These are phyloP conservation scores for Bombus consobrinus DNA, from an alignment of 1,140 invertebrate genomes.

Conservation along the genomic window DNA sequence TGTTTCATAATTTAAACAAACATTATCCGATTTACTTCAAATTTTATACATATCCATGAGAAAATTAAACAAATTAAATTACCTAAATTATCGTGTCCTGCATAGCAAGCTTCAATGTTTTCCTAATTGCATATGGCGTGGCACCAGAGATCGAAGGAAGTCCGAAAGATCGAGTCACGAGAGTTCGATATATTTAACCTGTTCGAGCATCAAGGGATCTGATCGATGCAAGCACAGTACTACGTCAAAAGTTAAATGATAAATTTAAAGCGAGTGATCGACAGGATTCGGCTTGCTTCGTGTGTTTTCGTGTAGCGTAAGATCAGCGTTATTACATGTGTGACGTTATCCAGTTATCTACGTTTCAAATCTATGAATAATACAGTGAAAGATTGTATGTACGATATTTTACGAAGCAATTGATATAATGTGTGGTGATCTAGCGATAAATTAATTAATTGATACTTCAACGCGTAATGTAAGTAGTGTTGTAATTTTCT, in stretches of 20 bases:
- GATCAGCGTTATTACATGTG: too few relatives aligned
- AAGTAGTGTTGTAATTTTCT: not conserved
- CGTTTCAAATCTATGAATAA: not conserved
- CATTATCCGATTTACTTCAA: too few relatives aligned
- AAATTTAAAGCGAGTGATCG: not conserved
- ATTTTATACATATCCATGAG: not conserved
- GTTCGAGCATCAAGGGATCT: not conserved
- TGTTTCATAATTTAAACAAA: too few relatives aligned
- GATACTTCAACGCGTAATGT: too few relatives aligned
- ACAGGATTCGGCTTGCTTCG: not conserved
- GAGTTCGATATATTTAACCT: not conserved
- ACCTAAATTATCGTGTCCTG: not conserved
- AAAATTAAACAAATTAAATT: conserved; percentile 6
- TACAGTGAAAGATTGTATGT: too few relatives aligned
- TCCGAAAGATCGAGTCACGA: not conserved
- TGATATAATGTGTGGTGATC: too few relatives aligned
- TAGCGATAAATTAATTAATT: too few relatives aligned
- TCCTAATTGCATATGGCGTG: not conserved
- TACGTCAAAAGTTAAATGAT: not conserved
- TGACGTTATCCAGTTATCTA: not conserved
- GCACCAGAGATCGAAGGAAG: not conserved
- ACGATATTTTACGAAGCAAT: too few relatives aligned
- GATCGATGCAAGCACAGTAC: not conserved
- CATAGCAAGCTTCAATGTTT: not conserved
- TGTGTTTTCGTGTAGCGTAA: not conserved